Evolutionary conservation across 2,113 vertebrate genomes (phyloP), one percentile per base, ranked within the genome.

Genomic region (Ibidorhyncha struthersii): DNA sequence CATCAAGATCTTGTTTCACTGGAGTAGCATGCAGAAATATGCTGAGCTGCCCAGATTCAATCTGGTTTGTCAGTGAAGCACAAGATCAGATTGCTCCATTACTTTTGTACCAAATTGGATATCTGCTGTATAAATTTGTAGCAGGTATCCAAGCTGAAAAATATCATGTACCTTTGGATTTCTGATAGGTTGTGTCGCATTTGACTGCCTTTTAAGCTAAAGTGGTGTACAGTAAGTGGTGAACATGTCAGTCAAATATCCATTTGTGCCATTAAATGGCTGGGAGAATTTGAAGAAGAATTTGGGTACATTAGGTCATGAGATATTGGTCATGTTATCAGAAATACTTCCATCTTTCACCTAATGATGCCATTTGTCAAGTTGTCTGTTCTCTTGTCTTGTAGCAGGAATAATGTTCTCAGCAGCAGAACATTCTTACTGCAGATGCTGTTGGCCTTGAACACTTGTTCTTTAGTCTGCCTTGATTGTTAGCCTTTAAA

Each of bases 51-150:
- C 82, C 72, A 89, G 69, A 82, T 93, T 96, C 93, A 95, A 76
- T 93, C 85, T 84, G 80, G 32, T 53, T 91, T 96, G 84, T 96
- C 96, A 95, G 80, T 76, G 67, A 97, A 95, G 95, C 95, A 91
- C 66, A 69, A 74, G 84, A 89, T 89, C 80, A 91, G 34, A 80
- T 90, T 91, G 38, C 69, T 97, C 80, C 79, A 67, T 53, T n/a
- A 45, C 53, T 96, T 97, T 73, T 82, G 40, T 72, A 87, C 55
- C 81, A 85, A 94, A 96, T 88, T 87, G 55, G 43, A n/a, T 95
- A 78, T 94, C 67, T 95, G 77, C 92, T 83, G 14, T 93, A 90
- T 85, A 84, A 95, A 96, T 95, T 65, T 93, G 38, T 93, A 62
- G 50, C 53, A 32, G 67, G 53, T 80, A 94, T 86, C 78, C 87